A percentile compares a stretch with the other conserved stretches of the same genome.
Evolutionary conservation across 2,888 invertebrate genomes (phyloP).

Genomic region (Rotaria sp.): DNA sequence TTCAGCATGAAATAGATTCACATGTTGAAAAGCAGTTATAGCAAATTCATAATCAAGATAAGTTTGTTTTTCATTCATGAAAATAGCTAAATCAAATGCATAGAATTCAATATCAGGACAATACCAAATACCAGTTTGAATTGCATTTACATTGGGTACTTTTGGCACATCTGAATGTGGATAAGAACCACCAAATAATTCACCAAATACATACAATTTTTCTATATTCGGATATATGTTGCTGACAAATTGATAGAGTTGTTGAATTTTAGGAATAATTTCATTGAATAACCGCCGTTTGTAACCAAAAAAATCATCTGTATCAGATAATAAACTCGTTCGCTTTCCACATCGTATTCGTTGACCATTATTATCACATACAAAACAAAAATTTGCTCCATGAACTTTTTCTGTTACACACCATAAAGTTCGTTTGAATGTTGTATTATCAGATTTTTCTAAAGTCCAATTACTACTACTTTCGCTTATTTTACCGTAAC

Average conservation of each 20-base stretch:
- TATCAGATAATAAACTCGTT: background rate
- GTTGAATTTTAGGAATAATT: background rate
- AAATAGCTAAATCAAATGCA: background rate
- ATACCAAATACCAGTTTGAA: constrained; percentile 4
- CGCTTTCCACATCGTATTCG: background rate
- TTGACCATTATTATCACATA: background rate
- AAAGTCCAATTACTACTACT: background rate
- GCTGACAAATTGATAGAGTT: background rate
- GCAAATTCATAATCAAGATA: background rate
- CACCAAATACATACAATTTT: background rate
- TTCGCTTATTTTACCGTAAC: background rate
- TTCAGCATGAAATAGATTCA: background rate
- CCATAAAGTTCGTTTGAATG: background rate
- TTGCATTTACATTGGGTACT: background rate
- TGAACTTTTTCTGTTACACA: background rate
- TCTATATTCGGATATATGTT: background rate
- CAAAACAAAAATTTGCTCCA: background rate
- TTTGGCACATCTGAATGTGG: background rate
- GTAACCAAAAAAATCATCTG: constrained; percentile 1
- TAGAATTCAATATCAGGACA: background rate
- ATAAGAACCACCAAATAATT: background rate
- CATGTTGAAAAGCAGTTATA: background rate
- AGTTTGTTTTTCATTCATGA: background rate
- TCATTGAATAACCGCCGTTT: background rate
- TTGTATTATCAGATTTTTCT: background rate